phyloP scores from a whole-genome alignment of 2,113 vertebrate genomes.

The Capricornis sumatraensis region DNA sequence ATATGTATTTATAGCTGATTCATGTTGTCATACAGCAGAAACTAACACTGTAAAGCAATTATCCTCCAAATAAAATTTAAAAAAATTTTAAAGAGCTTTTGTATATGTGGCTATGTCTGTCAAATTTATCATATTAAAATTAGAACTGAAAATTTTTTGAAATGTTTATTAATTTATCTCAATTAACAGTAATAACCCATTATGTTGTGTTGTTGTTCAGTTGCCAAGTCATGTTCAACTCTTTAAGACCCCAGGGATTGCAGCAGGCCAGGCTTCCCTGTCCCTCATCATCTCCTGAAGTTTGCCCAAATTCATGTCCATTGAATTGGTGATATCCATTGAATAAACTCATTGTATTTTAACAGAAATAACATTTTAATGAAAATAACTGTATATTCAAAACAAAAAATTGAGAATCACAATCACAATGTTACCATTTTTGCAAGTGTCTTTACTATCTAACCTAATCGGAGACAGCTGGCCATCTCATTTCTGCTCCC shows the following conservation, averaged over 20 bases:
- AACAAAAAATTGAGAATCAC: background rate
- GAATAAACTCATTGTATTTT: background rate
- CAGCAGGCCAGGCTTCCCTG: too few species aligned
- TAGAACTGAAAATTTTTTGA: background rate
- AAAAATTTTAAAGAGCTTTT: background rate
- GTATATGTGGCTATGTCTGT: background rate
- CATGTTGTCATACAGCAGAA: background rate
- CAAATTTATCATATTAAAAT: background rate
- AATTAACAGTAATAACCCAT: too few species aligned
- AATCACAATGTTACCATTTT: background rate
- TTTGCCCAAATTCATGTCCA: too few species aligned
- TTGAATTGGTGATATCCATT: too few species aligned
- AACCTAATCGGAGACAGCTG: background rate
- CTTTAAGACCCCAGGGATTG: too few species aligned
- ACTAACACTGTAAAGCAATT: background rate
- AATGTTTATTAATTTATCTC: too few species aligned
- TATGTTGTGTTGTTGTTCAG: too few species aligned
- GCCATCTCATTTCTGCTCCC: background rate
- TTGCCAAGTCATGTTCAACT: too few species aligned
- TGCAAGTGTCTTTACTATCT: background rate
- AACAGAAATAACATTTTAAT: background rate
- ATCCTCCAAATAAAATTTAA: background rate
- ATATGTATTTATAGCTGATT: background rate
- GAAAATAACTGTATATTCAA: background rate
- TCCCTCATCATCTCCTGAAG: too few species aligned